These are phyloP conservation scores for Desoria tigrina DNA, from an alignment of 2,888 invertebrate species.

Conservation along the genomic window DNA sequence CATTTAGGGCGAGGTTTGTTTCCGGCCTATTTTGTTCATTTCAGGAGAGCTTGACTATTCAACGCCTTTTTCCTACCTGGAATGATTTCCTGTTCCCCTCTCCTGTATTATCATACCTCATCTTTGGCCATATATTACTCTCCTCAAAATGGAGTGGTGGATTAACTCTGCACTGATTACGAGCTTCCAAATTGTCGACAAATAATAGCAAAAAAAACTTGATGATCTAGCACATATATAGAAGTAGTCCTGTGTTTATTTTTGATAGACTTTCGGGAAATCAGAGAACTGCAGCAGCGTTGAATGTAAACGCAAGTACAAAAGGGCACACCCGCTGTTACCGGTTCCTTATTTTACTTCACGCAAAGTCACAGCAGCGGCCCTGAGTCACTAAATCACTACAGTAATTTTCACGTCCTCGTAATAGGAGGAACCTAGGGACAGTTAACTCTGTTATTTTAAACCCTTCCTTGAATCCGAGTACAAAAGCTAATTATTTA, in stretches of 20 bases:
- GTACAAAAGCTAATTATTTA: no score
- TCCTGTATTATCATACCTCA: constrained; percentile 15
- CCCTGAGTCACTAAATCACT: constrained; percentile 2
- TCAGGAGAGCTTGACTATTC: background rate
- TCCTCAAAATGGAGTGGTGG: background rate
- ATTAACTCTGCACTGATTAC: background rate
- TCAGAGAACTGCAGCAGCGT: background rate
- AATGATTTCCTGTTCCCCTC: constrained; percentile 18
- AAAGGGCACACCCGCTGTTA: constrained; percentile 10
- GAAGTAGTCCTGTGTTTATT: no score
- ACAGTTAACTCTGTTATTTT: no score
- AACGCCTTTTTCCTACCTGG: constrained; percentile 24
- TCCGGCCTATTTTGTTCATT: constrained; percentile 19
- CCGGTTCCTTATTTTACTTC: constrained; percentile 5
- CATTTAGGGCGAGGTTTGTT: constrained; percentile 19
- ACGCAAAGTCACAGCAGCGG: no score
- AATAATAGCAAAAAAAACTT: background rate
- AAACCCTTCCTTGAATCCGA: no score
- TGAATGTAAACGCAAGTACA: background rate
- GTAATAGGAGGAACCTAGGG: no score
- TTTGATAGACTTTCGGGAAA: no score
- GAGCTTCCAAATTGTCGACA: background rate
- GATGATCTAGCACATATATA: no score
- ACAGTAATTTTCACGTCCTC: background rate
- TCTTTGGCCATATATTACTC: background rate